Conservation (phyloP, 2,888 invertebrate genomes). For the Mallateleia sp. region DNA sequence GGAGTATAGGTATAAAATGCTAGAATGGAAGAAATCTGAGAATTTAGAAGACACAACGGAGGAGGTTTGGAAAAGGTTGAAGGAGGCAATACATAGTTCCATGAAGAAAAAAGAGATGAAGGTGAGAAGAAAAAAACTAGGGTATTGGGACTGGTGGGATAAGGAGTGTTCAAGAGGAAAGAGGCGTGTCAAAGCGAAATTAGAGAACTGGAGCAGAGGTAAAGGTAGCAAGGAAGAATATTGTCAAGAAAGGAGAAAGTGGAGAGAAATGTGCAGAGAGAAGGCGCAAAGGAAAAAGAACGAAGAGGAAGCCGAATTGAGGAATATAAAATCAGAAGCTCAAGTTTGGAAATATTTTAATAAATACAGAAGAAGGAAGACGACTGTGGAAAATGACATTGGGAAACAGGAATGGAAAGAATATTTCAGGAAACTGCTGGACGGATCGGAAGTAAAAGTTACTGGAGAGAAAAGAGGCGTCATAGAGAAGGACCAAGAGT, state of each 20-base stretch:
- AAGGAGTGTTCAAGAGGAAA: too few species aligned
- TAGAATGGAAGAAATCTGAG: too few species aligned
- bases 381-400: conserved; percentile 8
- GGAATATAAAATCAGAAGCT: conserved; percentile 9
- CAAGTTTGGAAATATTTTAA: conserved; percentile 28
- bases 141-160: too few species aligned
- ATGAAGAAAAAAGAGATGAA: too few species aligned
- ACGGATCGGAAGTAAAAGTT: neutral
- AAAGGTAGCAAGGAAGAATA: neutral
- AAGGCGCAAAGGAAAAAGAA: neutral
- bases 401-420: too few species aligned
- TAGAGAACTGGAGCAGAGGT: too few species aligned
- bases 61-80: neutral
- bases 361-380: neutral
- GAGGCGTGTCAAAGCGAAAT: too few species aligned
- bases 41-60: too few species aligned
- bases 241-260: conserved; percentile 8
- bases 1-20: too few species aligned
- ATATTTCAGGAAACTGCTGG: conserved; percentile 6
- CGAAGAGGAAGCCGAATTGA: conserved; percentile 16
- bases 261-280: conserved; percentile 4
- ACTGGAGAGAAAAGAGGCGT: neutral
- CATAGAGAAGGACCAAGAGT: neutral
- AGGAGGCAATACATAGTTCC: too few species aligned
- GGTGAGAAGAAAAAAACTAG: too few species aligned